A percentile compares a stretch with the other conserved stretches of the same genome.
phyloP scores from a whole-genome alignment of 2,888 invertebrate species.

The Aplocera efformata region DNA sequence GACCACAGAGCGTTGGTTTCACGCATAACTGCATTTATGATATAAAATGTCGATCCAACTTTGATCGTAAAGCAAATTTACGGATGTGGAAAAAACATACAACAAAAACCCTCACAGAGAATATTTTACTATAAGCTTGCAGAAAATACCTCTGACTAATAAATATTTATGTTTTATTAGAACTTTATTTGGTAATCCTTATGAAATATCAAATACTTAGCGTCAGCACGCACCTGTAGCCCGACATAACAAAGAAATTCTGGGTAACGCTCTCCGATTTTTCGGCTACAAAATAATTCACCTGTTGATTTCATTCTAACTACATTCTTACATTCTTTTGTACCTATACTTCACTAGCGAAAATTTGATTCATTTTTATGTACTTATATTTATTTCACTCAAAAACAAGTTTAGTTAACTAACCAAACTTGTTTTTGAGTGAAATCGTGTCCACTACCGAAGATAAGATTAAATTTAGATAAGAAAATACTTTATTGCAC shows the following conservation, averaged over 20 bases:
- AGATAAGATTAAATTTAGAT: no score
- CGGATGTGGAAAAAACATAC: constrained; percentile 17
- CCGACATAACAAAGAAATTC: constrained; percentile 59
- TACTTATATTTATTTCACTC: no score
- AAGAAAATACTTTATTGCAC: no score
- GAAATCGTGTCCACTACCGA: no score
- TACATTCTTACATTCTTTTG: constrained; percentile 45
- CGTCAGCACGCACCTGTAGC: constrained; percentile 59
- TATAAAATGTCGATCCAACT: constrained; percentile 28
- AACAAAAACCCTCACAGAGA: constrained; percentile 20
- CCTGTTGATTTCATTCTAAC: constrained; percentile 64
- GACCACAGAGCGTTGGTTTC: constrained; percentile 32
- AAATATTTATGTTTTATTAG: constrained; percentile 38
- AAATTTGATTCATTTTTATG: no score
- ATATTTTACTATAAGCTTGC: background rate
- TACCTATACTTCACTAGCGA: no score
- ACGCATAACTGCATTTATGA: constrained; percentile 36
- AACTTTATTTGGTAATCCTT: constrained; percentile 35
- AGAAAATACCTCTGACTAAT: constrained; percentile 19
- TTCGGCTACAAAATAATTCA: constrained; percentile 71
- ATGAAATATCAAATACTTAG: constrained; percentile 56
- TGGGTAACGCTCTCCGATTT: constrained; percentile 66
- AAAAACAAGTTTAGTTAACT: no score
- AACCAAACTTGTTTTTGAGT: no score
- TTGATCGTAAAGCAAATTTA: constrained; percentile 26